Evolutionary conservation across 2,888 invertebrate genomes (phyloP), one percentile per base, ranked within the genome.

Genomic region (Pandemis cinnamomeana): DNA sequence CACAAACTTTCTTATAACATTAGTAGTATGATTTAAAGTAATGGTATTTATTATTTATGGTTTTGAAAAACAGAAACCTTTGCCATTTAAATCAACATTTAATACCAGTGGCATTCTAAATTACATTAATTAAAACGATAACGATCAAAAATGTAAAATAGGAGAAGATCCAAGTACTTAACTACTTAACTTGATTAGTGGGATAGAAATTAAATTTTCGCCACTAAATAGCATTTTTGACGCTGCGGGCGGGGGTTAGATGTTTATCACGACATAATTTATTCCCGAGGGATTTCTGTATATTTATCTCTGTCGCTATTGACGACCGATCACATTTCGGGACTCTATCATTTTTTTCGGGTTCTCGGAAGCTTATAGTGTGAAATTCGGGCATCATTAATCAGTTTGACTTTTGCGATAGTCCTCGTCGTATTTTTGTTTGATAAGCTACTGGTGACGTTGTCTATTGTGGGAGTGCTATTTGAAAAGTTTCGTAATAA

Each of bases 211-310:
- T 88, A 82, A 85, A 86, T 90, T 84, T 86, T 87, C 81, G 83
- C 81, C 80, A 79, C 80, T 79, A 81, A 83, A 82, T 82, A 79
- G 81, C 82, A 85, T 86, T 86, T 87, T 86, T 86, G 87, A 87
- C 84, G 85, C 58, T 58, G 83, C 87, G 85, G 85, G 81, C 91
- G 88, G 90, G 91, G 91, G 83, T 77, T 78, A 87, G 88, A 91
- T 91, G 82, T 84, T 87, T 90, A 91, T 92, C 91, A 81, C 78
- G 77, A 81, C 79, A 83, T 89, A 89, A 90, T 90, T 90, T 89
- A 89, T 88, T 84, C 87, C 85, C 78, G 80, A 78, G 87, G 88
- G 88, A 87, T 81, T 79, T 80, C 78, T 72, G 75, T 80, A 67
- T 71, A 74, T 81, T 78, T 75, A 78, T 79, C 77, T 79, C 80